Evolutionary conservation across 2,797 vertebrate species (phyloP), one percentile per base, ranked within the genome.

Genomic region (Pogonophryne albipinna): DNA sequence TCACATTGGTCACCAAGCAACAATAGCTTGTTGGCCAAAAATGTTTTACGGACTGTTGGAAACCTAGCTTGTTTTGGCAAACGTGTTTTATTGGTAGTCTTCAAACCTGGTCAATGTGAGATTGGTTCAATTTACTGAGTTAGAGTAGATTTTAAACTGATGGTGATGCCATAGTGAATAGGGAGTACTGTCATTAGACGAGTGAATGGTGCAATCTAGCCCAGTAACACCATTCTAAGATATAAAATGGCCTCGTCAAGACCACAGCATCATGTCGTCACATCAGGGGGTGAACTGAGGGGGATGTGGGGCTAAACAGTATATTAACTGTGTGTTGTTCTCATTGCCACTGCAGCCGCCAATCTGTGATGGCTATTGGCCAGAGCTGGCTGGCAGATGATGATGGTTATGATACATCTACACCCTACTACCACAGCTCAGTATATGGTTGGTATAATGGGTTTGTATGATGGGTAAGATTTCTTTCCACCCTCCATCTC

Each of bases 361-460:
- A 97, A 97, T 98, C 96, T 96, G 97, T 98, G 97, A 98, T 98
- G 97, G 97, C 96, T 97, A 96, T 96, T 97, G 95, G 96, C 96
- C 96, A 97, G 95, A 97, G 96, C 97, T 97, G 96, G 97, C 97
- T 99, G 97, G 97, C 97, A 99, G 97, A 98, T 98, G 97, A 97
- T 98, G 97, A 97, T 98, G 97, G 96, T 97, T 97, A 95, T 97
- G 97, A 96, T 96, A 95, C 95, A 95, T 97, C 95, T 95, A 97
- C 97, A 95, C 95, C 97, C 97, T 97, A 97, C 95, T 98, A 97
- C 97, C 97, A 97, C 97, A 97, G 96, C 97, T 98, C 97, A 98
- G 96, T 99, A 95, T 98, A 98, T 99, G 97, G 97, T 98, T 99
- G 97, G 97, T 99, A 99, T 98, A 97, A 98, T 96, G 97, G 97